Percentiles rank a stretch among this genome's conserved stretches.
Conservation (phyloP, 2,888 invertebrate genomes). For the Pachliopta kotzebuea region DNA sequence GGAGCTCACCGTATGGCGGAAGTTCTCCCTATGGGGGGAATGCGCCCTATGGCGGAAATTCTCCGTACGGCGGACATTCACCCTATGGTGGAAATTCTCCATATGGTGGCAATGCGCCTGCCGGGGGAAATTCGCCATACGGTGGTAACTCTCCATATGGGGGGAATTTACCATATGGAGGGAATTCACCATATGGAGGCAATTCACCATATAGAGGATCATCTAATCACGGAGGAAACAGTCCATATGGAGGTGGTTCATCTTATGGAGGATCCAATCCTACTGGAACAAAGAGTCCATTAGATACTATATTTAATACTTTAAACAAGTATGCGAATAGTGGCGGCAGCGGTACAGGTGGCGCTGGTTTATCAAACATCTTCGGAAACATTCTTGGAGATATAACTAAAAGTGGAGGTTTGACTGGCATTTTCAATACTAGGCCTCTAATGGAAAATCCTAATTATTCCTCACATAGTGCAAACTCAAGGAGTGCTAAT, state of each 20-base stretch:
- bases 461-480: conserved; percentile 61
- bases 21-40: conserved; percentile 30
- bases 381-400: conserved; percentile 64
- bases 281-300: conserved; percentile 34
- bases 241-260: conserved; percentile 39
- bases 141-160: conserved; percentile 42
- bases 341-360: conserved; percentile 35
- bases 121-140: conserved; percentile 36
- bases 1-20: conserved; percentile 33
- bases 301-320: conserved; percentile 34
- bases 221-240: conserved; percentile 42
- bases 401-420: conserved; percentile 59
- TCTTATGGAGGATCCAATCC: conserved; percentile 41
- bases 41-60: conserved; percentile 30
- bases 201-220: conserved; percentile 42
- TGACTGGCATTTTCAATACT: conserved; percentile 62
- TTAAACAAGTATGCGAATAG: conserved; percentile 36
- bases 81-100: conserved; percentile 32
- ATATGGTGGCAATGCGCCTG: conserved; percentile 30
- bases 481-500: conserved; percentile 66
- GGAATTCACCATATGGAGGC: conserved; percentile 40
- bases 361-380: conserved; percentile 54
- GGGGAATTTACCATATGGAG: conserved; percentile 41
- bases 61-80: conserved; percentile 30
- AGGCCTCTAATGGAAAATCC: conserved; percentile 73